Evolutionary conservation across 2,797 vertebrate genomes (phyloP).

Genomic region (Todus mexicanus): DNA sequence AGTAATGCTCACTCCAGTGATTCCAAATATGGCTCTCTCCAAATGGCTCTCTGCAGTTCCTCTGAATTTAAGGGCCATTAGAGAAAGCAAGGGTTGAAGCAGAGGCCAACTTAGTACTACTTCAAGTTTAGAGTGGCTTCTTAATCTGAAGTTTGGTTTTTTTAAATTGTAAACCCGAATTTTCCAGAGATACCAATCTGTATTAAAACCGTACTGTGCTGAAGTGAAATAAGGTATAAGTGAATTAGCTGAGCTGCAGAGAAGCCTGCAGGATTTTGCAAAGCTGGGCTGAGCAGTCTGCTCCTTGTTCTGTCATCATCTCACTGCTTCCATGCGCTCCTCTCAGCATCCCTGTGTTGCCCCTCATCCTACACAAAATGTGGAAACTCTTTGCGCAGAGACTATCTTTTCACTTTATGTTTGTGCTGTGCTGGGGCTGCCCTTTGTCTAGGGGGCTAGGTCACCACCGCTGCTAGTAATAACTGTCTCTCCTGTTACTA

Average conservation of each 20-base stretch:
- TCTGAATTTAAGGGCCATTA: neutral
- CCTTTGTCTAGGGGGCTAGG: neutral
- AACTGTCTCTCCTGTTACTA: constrained; percentile 4
- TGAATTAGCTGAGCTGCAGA: neutral
- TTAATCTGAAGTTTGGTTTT: neutral
- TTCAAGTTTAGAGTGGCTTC: neutral
- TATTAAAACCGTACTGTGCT: neutral
- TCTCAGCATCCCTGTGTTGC: neutral
- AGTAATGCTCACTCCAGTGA: neutral
- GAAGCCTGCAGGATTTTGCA: neutral
- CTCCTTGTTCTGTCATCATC: neutral
- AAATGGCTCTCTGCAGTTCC: neutral
- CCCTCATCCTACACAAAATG: neutral
- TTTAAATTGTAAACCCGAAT: neutral
- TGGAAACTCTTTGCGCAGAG: neutral
- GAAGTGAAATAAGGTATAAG: neutral
- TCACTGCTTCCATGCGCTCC: neutral
- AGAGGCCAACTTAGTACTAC: neutral
- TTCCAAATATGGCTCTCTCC: neutral
- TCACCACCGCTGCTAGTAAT: neutral
- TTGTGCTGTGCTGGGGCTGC: neutral
- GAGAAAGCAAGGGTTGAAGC: neutral
- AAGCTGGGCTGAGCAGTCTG: neutral
- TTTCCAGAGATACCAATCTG: neutral
- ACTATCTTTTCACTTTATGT: neutral